phyloP scores from a whole-genome alignment of 2,113 vertebrate species.

The Pantherophis guttatus region DNA sequence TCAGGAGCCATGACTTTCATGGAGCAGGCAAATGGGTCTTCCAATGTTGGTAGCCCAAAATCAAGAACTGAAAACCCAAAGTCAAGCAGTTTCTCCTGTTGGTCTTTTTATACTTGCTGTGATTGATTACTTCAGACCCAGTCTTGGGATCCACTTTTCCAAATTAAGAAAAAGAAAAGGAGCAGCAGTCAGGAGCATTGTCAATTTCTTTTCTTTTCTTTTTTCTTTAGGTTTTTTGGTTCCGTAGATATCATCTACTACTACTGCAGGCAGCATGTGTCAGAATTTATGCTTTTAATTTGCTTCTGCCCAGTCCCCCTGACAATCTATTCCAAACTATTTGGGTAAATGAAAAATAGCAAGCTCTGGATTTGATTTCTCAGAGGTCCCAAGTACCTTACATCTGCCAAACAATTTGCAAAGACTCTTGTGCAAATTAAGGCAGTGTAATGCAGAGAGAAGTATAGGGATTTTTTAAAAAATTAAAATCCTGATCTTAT shows the following conservation, averaged over 20 bases:
- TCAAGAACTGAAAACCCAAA: not conserved
- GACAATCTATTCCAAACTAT: not conserved
- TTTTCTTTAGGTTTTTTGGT: not conserved
- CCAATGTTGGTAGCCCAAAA: not conserved
- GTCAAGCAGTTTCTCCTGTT: not conserved
- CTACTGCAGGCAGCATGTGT: not conserved
- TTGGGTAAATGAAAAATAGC: not conserved
- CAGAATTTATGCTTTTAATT: not conserved
- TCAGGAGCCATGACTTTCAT: not conserved
- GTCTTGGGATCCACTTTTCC: not conserved
- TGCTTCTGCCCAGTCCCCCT: not conserved
- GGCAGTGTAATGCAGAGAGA: not conserved
- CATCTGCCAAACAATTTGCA: not conserved
- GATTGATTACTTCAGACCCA: not conserved
- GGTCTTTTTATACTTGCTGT: not conserved
- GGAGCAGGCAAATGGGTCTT: not conserved
- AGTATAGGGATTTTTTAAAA: not conserved
- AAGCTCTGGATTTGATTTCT: not conserved
- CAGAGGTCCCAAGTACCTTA: not conserved
- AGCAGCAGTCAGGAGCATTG: not conserved
- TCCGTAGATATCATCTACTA: not conserved
- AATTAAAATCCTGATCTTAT: not conserved
- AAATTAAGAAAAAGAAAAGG: not conserved
- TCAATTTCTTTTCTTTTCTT: not conserved
- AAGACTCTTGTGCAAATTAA: not conserved